Evolutionary conservation across 2,888 invertebrate species (phyloP).

Genomic region (Hypercompe scribonia): DNA sequence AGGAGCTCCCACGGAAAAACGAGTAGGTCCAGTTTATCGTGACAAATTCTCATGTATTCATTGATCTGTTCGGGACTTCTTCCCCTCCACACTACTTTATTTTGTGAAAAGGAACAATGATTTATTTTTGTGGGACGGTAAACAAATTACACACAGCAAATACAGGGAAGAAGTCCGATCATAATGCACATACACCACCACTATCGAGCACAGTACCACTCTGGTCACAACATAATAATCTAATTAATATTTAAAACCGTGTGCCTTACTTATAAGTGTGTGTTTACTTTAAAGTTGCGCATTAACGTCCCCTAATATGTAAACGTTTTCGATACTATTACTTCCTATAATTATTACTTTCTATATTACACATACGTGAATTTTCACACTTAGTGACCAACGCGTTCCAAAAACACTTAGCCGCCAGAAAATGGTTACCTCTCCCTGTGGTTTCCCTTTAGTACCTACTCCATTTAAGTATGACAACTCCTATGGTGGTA

Average conservation of each 20-base stretch:
- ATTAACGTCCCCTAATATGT: not conserved
- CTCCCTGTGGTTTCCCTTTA: not conserved
- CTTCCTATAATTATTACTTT: not conserved
- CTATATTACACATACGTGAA: not conserved
- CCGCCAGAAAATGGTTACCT: not conserved
- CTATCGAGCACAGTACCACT: not conserved
- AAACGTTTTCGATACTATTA: not conserved
- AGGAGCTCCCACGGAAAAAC: too few species aligned
- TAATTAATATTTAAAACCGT: not conserved
- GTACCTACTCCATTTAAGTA: not conserved
- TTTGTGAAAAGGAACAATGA: too few species aligned
- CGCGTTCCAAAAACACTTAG: not conserved
- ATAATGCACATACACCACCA: not conserved
- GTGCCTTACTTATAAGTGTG: not conserved
- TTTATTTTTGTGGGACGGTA: too few species aligned
- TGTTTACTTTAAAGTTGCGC: not conserved
- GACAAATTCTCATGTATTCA: too few species aligned
- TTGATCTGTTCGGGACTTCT: too few species aligned
- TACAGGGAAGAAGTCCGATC: not conserved
- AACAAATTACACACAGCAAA: too few species aligned
- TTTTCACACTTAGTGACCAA: not conserved
- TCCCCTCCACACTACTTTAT: too few species aligned
- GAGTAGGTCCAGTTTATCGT: too few species aligned
- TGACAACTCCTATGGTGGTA: not conserved
- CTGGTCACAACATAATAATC: not conserved